These are phyloP conservation scores for Euclidia mi DNA, from an alignment of 2,888 invertebrate genomes.

Conservation along the genomic window DNA sequence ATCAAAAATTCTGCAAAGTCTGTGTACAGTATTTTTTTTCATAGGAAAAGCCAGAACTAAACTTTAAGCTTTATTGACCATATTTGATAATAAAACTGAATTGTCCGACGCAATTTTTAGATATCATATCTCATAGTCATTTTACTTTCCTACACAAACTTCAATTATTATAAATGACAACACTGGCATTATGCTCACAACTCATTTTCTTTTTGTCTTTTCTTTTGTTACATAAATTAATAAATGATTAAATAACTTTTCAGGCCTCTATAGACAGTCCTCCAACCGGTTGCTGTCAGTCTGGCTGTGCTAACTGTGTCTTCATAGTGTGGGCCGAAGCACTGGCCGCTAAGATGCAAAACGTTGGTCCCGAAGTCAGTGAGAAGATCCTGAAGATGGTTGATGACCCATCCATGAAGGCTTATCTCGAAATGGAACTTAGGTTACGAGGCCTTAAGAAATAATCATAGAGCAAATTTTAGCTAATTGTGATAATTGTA, in stretches of 20 bases:
- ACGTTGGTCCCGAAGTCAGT: slow-evolving; percentile 92
- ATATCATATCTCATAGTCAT: too few species aligned
- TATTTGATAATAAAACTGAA: too few species aligned
- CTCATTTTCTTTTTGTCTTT: too few species aligned
- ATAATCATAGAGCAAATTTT: slow-evolving; percentile 12
- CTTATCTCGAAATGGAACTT: slow-evolving; percentile 95
- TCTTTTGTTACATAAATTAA: not conserved
- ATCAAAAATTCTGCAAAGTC: too few species aligned
- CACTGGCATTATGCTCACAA: too few species aligned
- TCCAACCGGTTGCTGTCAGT: slow-evolving; percentile 97
- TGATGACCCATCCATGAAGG: slow-evolving; percentile 94
- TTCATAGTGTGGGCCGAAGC: slow-evolving; percentile 97
- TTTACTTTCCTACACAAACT: too few species aligned
- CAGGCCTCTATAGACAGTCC: slow-evolving; percentile 90
- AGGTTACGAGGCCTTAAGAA: slow-evolving; percentile 78
- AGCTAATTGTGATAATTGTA: not conserved
- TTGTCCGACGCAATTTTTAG: too few species aligned
- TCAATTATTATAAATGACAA: too few species aligned
- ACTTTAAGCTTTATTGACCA: too few species aligned
- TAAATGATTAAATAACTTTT: slow-evolving; percentile 41
- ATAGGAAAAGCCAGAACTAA: too few species aligned
- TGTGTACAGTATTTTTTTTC: too few species aligned
- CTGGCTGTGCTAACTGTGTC: slow-evolving; percentile 98
- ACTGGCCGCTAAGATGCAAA: slow-evolving; percentile 89
- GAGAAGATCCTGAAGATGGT: slow-evolving; percentile 94